Evolutionary conservation across 2,797 vertebrate species (phyloP).

Genomic region (Anguilla obscura): DNA sequence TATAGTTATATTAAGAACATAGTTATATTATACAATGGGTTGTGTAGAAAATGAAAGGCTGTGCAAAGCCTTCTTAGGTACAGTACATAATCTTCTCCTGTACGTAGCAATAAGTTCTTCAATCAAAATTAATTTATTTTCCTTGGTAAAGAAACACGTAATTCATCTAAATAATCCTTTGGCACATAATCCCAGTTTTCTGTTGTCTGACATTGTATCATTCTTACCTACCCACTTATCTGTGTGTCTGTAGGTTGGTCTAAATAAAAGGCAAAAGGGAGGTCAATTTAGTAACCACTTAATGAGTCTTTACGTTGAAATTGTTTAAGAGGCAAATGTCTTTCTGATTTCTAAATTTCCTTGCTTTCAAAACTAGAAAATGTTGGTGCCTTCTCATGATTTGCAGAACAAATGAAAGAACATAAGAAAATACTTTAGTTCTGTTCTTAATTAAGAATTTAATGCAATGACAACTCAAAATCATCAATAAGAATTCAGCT

Average conservation of each 20-base stretch:
- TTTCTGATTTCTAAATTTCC: not conserved
- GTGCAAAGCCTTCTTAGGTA: not conserved
- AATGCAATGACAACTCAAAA: not conserved
- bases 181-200: not conserved
- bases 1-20: not conserved
- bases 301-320: too few relatives aligned
- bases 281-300: not conserved
- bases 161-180: not conserved
- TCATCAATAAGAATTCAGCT: not conserved
- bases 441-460: not conserved
- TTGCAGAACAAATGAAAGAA: not conserved
- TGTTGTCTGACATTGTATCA: not conserved
- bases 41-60: not conserved
- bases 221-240: not conserved
- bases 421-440: not conserved
- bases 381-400: not conserved
- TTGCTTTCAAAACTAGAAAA: not conserved
- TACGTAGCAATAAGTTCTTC: not conserved
- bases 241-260: not conserved
- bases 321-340: not conserved
- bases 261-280: not conserved
- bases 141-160: not conserved
- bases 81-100: not conserved
- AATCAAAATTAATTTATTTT: not conserved
- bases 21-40: not conserved